Evolutionary conservation across 2,888 invertebrate genomes (phyloP).

Genomic region (Macrophya alboannulata): DNA sequence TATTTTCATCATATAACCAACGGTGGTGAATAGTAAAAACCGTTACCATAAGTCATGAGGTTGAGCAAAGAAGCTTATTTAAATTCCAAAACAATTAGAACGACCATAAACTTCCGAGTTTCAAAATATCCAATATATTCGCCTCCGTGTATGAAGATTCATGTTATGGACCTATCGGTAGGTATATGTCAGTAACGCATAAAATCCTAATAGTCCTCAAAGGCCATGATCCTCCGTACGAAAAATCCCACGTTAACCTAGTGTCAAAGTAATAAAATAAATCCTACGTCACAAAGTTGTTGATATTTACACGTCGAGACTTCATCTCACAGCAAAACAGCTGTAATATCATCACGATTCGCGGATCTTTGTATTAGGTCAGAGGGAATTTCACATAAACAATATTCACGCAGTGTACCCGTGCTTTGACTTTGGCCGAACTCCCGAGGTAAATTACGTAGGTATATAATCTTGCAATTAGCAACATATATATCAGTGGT

Average conservation of each 20-base stretch:
- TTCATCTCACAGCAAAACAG: background rate
- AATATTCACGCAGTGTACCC: background rate
- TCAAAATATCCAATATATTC: background rate
- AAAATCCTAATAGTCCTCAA: background rate
- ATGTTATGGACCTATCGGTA: background rate
- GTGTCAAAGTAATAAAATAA: conserved; percentile 15
- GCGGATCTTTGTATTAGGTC: background rate
- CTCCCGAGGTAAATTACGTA: background rate
- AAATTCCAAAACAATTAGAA: background rate
- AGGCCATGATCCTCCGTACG: background rate
- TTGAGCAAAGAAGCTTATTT: background rate
- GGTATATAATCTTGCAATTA: background rate
- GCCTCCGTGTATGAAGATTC: background rate
- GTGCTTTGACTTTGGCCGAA: background rate
- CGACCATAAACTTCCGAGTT: background rate
- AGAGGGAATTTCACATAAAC: background rate
- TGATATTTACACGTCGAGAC: background rate
- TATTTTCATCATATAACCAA: no score
- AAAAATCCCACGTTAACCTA: background rate
- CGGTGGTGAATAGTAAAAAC: background rate
- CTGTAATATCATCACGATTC: background rate
- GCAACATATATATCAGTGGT: background rate
- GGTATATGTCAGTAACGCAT: background rate
- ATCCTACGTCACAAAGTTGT: conserved; percentile 16
- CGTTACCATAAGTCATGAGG: background rate